phyloP scores from a whole-genome alignment of 1,140 invertebrate genomes.

The Neocloeon triangulifer region DNA sequence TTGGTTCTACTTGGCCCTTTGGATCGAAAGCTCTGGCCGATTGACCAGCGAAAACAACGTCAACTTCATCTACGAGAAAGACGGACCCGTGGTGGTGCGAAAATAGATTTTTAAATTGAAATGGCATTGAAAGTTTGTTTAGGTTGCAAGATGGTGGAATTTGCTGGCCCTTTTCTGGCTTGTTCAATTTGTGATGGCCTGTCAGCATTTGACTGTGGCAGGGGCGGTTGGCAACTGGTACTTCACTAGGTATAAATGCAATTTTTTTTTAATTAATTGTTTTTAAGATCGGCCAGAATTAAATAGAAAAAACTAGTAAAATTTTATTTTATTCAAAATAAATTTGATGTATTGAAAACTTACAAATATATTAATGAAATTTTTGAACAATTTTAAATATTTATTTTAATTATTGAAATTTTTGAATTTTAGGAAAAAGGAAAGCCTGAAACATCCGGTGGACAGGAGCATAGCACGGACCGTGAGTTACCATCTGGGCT shows the following conservation, averaged over 20 bases:
- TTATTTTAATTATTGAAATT: conserved; percentile 3
- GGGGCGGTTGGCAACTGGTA: conserved; percentile 55
- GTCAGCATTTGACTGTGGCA: conserved; percentile 53
- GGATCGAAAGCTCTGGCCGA: conserved; percentile 35
- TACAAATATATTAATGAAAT: conserved; percentile 2
- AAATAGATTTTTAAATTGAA: too few species aligned
- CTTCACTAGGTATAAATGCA: conserved; percentile 36
- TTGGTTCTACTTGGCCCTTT: conserved; percentile 33
- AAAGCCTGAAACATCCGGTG: conserved; percentile 29
- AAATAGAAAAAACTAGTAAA: too few species aligned
- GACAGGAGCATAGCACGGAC: conserved; percentile 27
- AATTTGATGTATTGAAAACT: background rate
- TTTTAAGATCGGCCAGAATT: too few species aligned
- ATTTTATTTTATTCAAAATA: too few species aligned
- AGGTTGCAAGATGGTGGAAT: conserved; percentile 38
- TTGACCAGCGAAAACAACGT: conserved; percentile 19
- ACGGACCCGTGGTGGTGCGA: conserved; percentile 25
- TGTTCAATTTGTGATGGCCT: conserved; percentile 45
- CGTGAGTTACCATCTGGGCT: conserved; percentile 47
- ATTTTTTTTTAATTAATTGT: background rate
- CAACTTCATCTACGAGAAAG: conserved; percentile 23
- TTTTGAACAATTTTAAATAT: background rate
- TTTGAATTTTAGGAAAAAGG: conserved; percentile 33
- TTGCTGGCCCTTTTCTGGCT: conserved; percentile 46
- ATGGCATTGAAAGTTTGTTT: too few species aligned